Base-by-base conservation (phyloP, 2,888 invertebrate genomes). In the Adineta ricciae region DNA sequence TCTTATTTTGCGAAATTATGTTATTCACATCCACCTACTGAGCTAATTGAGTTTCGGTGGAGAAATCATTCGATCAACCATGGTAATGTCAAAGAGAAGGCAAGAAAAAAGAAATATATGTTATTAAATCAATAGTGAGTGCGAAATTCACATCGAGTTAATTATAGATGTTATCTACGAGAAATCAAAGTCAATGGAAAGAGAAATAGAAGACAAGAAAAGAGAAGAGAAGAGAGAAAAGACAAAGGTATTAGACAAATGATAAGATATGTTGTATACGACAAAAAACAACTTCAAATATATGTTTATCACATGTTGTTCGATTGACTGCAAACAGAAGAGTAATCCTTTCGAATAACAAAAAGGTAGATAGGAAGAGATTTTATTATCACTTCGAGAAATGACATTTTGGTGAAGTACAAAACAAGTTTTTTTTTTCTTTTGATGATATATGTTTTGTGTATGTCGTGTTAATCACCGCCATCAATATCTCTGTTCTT, bases 111-210 rank as follows among this genome's bases (percentile, higher is more conserved):
- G 4, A 27, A 32, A 64, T 64, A 27, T 64, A 64, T 64, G 7
- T 64, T 64, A 64, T 32, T 11, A 16, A 64, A 32, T 64, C 32
- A 14, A 32, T 32, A 19, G 14, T 64, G 32, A 32, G 32, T 64
- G 64, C 27, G 64, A 64, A 64, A 64, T 64, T 64, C 64, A 64
- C 64, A 64, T 64, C 14, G 32, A 64, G 64, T 64, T 64, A 64
- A 64, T 64, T 64, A 64, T 64, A 64, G 21, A 54, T 36, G 14
- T 27, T 27, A 56, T 56, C n/a, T n/a, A 56, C 8, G 11, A 9
- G 32, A 64, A 64, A 64, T 64, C 8, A 56, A n/a, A 2, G 27
- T 27, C 56, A 11, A 8, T 27, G 2, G 3, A 9, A 3, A 24
- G 32, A 27, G 32, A 11, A 64, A 32, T 27, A 9, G 50, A 50